phyloP scores from a whole-genome alignment of 2,113 vertebrate genomes.

The Nicator chloris region DNA sequence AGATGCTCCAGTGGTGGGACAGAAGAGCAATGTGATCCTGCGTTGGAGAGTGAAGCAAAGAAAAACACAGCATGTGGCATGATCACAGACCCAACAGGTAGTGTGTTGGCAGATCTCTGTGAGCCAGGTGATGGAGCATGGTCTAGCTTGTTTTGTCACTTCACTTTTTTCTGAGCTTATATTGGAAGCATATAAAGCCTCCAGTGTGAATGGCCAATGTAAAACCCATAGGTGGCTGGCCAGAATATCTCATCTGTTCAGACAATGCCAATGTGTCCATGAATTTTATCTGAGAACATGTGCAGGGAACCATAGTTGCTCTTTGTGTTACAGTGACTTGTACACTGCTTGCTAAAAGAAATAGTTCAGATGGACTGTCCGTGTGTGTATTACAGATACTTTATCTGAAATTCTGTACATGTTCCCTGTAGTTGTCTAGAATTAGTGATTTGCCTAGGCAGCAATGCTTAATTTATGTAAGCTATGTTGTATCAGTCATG shows the following conservation, averaged over 20 bases:
- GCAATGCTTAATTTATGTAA: background rate
- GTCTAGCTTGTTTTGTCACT: background rate
- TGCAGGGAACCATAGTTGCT: background rate
- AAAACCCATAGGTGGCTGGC: background rate
- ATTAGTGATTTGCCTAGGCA: background rate
- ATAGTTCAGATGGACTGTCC: background rate
- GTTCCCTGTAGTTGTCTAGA: background rate
- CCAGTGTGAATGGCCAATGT: background rate
- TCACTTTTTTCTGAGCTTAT: background rate
- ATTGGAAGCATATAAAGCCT: background rate
- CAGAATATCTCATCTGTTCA: background rate
- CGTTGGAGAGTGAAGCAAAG: slow-evolving; percentile 72
- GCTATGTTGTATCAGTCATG: background rate
- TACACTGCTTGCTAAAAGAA: background rate
- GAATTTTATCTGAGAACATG: background rate
- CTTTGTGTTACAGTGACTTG: background rate
- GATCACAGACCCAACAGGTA: slow-evolving; percentile 77
- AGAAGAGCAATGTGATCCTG: slow-evolving; percentile 62
- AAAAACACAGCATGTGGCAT: slow-evolving; percentile 78
- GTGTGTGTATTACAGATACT: background rate
- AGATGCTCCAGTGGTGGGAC: slow-evolving; percentile 53
- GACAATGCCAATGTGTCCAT: background rate
- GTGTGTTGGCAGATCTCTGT: background rate
- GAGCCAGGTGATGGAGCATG: background rate
- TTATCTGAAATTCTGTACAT: background rate